Evolutionary conservation across 2,113 vertebrate species (phyloP), one percentile per base, ranked within the genome.

Genomic region (Cryptomyrus ogoouensis): DNA sequence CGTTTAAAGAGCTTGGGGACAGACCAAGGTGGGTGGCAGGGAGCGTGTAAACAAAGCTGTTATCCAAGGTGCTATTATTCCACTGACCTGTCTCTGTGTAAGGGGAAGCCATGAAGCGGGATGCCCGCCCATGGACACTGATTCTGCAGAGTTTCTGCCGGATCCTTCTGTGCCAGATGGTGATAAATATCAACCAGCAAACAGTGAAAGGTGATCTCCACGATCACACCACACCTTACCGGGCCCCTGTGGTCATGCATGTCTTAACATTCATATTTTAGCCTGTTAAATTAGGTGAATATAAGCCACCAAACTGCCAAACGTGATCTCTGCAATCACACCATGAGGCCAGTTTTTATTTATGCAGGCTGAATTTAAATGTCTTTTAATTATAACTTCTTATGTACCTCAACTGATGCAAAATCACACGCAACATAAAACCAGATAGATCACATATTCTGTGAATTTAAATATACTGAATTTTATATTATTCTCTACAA

Each of bases 121-220:
- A 39, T 9, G 44, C 6, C 9, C 3, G 15, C n/a, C 70, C 52
- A 9, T 1, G 21, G n/a, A 27, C 2, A 70, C 35, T n/a, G 24
- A 85, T 35, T 17, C 89, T 91, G 90, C 39, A 44, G 83, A 87
- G 21, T 6, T 21, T 91, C 46, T 91, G 88, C 80, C 46, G 46
- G 46, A 66, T 50, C 4, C 87, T 91, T 17, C 88, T 91, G 7
- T 91, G 80, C 80, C 90, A 89, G 13, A 19, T 74, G 74, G 83
- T 88, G 84, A 62, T 89, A 31, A 66, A 62, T 31, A 47, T 86
- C 56, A 58, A 53, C 31, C 83, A 62, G 58, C 87, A 66, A 27
- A 50, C 74, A 42, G 87, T 88, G 58, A 90, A 83, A 90, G 90
- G 90, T 90, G 56, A 53, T 83, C 80, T 21, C 80, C 19, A 8